phyloP scores from a whole-genome alignment of 1,140 invertebrate genomes.

The Eriosoma lanigerum region DNA sequence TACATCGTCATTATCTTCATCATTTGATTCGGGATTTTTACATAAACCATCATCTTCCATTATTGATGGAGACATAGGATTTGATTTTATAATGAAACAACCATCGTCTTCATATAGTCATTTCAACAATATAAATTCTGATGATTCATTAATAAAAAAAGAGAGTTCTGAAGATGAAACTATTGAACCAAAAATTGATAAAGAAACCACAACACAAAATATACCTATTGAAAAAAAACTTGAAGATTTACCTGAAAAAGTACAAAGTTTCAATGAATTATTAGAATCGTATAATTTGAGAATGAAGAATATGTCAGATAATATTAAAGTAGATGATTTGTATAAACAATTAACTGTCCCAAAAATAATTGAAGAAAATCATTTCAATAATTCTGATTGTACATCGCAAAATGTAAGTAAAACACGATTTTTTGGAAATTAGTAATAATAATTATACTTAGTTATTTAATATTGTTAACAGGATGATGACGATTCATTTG shows the following conservation, averaged over 20 bases:
- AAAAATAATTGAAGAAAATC: slow-evolving; percentile 18
- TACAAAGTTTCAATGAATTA: slow-evolving; percentile 35
- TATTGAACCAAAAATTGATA: too few relatives aligned
- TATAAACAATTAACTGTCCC: slow-evolving; percentile 22
- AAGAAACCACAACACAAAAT: not conserved
- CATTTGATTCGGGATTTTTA: slow-evolving; percentile 27
- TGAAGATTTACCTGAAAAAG: not conserved
- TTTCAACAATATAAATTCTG: not conserved
- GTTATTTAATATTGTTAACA: not conserved
- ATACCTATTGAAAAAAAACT: not conserved
- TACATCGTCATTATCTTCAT: slow-evolving; percentile 25
- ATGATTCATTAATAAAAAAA: not conserved
- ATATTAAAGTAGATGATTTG: slow-evolving; percentile 10
- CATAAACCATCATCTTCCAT: not conserved
- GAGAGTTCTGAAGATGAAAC: not conserved
- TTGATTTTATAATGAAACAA: slow-evolving; percentile 31
- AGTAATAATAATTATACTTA: too few relatives aligned
- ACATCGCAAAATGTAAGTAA: not conserved
- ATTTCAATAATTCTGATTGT: not conserved
- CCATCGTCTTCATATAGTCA: slow-evolving; percentile 6
- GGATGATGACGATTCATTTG: slow-evolving; percentile 29
- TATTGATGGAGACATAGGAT: slow-evolving; percentile 16
- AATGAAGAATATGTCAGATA: not conserved
- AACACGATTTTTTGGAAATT: too few relatives aligned
- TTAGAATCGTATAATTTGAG: slow-evolving; percentile 37